Evolutionary conservation across 2,888 invertebrate genomes (phyloP).

Genomic region (Nemotelus nigrinus): DNA sequence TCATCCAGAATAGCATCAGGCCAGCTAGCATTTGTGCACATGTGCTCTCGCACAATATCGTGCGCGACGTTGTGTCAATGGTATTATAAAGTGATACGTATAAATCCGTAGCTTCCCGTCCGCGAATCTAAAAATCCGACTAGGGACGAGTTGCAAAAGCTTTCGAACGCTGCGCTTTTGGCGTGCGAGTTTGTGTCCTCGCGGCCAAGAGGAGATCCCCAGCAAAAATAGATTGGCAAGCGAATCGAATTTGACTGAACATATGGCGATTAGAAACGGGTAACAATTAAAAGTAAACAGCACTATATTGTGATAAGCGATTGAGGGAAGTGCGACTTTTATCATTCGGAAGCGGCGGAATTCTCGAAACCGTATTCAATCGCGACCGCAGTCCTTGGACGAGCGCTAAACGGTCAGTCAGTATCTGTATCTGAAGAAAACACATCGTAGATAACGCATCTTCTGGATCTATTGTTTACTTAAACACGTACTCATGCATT

Average conservation of each 20-base stretch:
- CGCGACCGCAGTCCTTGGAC: slow-evolving; percentile 2
- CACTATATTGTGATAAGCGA: slow-evolving; percentile 31
- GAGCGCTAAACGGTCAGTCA: background rate
- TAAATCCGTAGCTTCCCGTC: no score
- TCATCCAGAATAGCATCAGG: no score
- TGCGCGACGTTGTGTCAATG: no score
- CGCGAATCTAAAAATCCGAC: no score
- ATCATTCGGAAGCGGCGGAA: slow-evolving; percentile 8
- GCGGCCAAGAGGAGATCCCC: slow-evolving; percentile 17
- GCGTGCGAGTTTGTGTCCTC: background rate
- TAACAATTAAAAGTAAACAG: slow-evolving; percentile 39
- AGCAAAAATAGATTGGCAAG: slow-evolving; percentile 4
- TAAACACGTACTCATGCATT: background rate
- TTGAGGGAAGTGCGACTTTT: slow-evolving; percentile 36
- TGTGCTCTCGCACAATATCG: no score
- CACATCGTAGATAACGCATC: background rate
- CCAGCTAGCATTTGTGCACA: no score
- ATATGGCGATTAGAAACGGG: slow-evolving; percentile 23
- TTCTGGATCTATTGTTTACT: background rate
- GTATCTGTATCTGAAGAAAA: background rate
- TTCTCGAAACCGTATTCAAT: background rate
- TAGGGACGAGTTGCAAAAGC: no score
- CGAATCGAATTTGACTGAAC: slow-evolving; percentile 7
- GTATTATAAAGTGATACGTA: no score
- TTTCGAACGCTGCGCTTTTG: no score